Percentiles rank a stretch among this genome's conserved stretches.
phyloP scores from a whole-genome alignment of 1,140 invertebrate genomes.

The Saxidomus purpurata region DNA sequence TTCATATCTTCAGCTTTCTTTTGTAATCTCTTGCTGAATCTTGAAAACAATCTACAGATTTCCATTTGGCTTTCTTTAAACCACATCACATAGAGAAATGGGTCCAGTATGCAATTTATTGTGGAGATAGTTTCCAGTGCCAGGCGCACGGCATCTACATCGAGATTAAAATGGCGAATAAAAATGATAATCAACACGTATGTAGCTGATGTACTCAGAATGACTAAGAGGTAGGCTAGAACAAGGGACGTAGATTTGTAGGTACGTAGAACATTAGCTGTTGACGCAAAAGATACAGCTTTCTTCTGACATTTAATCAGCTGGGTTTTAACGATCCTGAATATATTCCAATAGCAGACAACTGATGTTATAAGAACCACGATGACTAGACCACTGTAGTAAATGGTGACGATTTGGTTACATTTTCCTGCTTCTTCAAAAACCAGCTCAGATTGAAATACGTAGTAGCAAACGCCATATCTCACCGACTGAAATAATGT shows the following conservation, averaged over 20 bases:
- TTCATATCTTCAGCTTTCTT: conserved; percentile 10
- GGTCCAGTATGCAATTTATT: conserved; percentile 48
- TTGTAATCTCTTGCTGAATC: not conserved
- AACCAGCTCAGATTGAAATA: not conserved
- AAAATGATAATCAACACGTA: conserved; percentile 7
- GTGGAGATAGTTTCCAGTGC: not conserved
- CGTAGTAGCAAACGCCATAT: conserved; percentile 1
- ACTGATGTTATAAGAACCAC: not conserved
- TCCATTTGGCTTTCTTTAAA: conserved; percentile 29
- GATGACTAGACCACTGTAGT: not conserved
- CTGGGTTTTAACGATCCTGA: conserved; percentile 23
- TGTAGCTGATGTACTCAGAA: conserved; percentile 10
- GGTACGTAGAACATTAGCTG: not conserved
- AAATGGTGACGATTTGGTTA: conserved; percentile 41
- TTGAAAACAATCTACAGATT: not conserved
- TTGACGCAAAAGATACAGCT: not conserved
- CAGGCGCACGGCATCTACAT: not conserved
- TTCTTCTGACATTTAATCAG: not conserved
- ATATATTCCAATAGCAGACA: not conserved
- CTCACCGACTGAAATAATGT: not conserved
- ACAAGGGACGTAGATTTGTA: conserved; percentile 48
- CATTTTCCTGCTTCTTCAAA: conserved; percentile 24
- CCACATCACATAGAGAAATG: conserved; percentile 52
- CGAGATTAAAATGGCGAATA: not conserved
- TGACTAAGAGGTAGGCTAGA: not conserved